phyloP scores from a whole-genome alignment of 2,888 invertebrate species.

The Callyntrura guangdongensis region DNA sequence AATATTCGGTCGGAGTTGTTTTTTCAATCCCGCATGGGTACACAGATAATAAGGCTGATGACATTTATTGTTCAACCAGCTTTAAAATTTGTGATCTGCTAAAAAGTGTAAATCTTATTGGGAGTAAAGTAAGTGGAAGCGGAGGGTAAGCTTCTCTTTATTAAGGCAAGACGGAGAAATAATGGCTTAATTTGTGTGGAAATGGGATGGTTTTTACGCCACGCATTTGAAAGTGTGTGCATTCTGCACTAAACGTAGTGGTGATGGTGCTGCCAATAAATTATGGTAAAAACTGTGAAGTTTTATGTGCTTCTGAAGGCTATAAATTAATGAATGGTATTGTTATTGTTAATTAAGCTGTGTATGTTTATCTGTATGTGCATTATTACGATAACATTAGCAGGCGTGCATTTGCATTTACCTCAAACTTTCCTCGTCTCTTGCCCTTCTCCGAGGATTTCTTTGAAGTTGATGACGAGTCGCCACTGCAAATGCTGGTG shows the following conservation, averaged over 20 bases:
- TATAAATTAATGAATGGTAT: slow-evolving; percentile 70
- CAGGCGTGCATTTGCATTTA: slow-evolving; percentile 38
- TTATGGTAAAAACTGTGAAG: neutral
- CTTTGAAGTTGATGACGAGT: slow-evolving; percentile 1
- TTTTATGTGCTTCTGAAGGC: slow-evolving; percentile 36
- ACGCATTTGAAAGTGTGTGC: neutral
- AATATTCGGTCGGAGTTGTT: neutral
- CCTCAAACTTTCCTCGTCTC: slow-evolving; percentile 68
- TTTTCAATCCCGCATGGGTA: neutral
- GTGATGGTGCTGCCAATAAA: slow-evolving; percentile 55
- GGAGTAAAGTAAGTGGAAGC: neutral
- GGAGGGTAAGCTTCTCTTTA: neutral
- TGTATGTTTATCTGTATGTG: slow-evolving; percentile 1
- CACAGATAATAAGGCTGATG: slow-evolving; percentile 41
- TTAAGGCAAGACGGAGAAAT: slow-evolving; percentile 18
- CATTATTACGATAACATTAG: neutral
- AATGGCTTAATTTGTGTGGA: slow-evolving; percentile 76
- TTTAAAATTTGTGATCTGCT: slow-evolving; percentile 72
- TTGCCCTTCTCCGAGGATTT: slow-evolving; percentile 28
- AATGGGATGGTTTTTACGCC: slow-evolving; percentile 3
- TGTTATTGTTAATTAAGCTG: slow-evolving; percentile 72
- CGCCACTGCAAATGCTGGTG: slow-evolving; percentile 35
- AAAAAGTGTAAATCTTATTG: slow-evolving; percentile 72
- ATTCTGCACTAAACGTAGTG: slow-evolving; percentile 15
- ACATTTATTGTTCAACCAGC: slow-evolving; percentile 72